Base-by-base conservation (phyloP, 2,888 invertebrate genomes). In the Alitta virens region DNA sequence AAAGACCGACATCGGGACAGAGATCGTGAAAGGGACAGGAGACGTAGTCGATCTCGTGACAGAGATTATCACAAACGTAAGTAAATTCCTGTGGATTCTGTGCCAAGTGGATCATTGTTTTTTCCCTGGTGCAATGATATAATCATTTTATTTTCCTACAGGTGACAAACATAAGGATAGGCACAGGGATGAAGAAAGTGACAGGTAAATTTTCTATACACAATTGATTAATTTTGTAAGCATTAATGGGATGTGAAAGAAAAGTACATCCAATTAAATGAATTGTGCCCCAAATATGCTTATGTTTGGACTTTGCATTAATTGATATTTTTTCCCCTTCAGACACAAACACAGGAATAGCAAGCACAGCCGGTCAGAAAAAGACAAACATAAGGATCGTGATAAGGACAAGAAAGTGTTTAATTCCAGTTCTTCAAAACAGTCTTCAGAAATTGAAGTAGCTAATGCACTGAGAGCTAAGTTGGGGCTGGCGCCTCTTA, bases 401-500 rank as follows among this genome's bases (percentile, higher is more conserved):
- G 56, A 56, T 38, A 60, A 24, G 43, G 55, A 62, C n/a, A 46
- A 56, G 51, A 52, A 58, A 49, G 46, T 27, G 54, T 63, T n/a
- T n/a, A n/a, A n/a, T n/a, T n/a, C 50, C 53, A 53, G 59, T 16
- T 57, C 51, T 40, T 62, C 56, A 7, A 71, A 67, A 60, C 75
- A 75, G 12, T 79, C 81, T 38, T 71, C 73, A 16, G 84, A 84
- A 64, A 82, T 85, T 56, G 79, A 78, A 24, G 84, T 85, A 71
- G 82, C 84, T 2, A 85, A 85, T 76, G 83, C 81, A 61, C 75
- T 84, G 18, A 68, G 85, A 63, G 84, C 85, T 3, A 82, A 81
- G 68, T 74, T 85, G 23, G 85, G 85, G 7, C 65, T 85, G 66
- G 79, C 83, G n/a, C 85, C 85, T n/a, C 74, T 85, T 2, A 70